phyloP scores from a whole-genome alignment of 2,888 invertebrate species.

The Dexiosoma caninum region DNA sequence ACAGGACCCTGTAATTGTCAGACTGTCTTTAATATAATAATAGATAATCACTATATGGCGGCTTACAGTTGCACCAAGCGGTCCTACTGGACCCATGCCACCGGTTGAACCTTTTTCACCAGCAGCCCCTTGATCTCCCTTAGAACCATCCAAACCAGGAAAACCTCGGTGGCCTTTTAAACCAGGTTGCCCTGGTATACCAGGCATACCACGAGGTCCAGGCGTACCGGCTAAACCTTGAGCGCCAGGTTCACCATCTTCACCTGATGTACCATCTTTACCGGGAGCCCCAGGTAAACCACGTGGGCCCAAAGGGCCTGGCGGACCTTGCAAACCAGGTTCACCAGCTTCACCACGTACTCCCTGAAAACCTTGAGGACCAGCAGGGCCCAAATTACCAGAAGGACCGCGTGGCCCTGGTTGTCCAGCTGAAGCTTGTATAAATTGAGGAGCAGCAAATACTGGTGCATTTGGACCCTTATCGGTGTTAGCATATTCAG shows the following conservation, averaged over 20 bases:
- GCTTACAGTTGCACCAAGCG: conserved; percentile 79
- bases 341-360: conserved; percentile 89
- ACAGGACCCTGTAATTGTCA: conserved; percentile 82
- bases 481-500: conserved; percentile 84
- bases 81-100: conserved; percentile 85
- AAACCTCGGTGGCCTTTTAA: conserved; percentile 90
- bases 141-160: conserved; percentile 87
- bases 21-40: neutral
- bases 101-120: conserved; percentile 89
- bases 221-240: conserved; percentile 84
- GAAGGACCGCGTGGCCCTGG: conserved; percentile 88
- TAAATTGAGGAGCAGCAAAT: conserved; percentile 84
- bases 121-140: conserved; percentile 86
- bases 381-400: conserved; percentile 82
- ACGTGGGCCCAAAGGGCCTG: conserved; percentile 85
- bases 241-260: conserved; percentile 89
- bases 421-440: conserved; percentile 89
- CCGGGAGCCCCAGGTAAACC: conserved; percentile 87
- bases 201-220: conserved; percentile 85
- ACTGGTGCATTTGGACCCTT: conserved; percentile 84
- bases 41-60: too few species aligned
- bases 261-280: conserved; percentile 85
- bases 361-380: conserved; percentile 89
- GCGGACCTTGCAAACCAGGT: conserved; percentile 83
- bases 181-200: conserved; percentile 89